Conservation (phyloP, 2,888 invertebrate species). For the Mythimna impura region DNA sequence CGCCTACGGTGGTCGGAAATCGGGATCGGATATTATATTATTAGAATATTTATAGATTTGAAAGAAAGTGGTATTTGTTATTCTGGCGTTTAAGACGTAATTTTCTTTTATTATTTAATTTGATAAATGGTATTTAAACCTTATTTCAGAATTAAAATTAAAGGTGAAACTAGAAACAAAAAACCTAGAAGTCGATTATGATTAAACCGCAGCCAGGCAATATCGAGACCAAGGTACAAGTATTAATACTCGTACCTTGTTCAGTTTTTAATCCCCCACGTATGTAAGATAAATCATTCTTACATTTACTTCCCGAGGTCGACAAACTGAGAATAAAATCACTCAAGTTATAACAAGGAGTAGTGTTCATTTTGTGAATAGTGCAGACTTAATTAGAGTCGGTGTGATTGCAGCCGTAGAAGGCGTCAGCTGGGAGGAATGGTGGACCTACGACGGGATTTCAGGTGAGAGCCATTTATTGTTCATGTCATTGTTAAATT, state of each 20-base stretch:
- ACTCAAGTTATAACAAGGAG: slow-evolving; percentile 54
- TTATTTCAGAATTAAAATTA: slow-evolving; percentile 1
- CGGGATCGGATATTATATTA: too few species aligned
- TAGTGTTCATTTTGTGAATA: slow-evolving; percentile 77
- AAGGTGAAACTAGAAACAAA: neutral
- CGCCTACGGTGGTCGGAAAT: too few species aligned
- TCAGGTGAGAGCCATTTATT: slow-evolving; percentile 93
- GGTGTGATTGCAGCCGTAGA: slow-evolving; percentile 92
- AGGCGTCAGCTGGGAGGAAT: slow-evolving; percentile 97
- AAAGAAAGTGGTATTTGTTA: slow-evolving; percentile 46
- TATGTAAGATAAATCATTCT: slow-evolving; percentile 45
- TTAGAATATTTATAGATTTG: neutral
- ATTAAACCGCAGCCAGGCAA: slow-evolving; percentile 32
- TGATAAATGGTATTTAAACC: slow-evolving; percentile 9
- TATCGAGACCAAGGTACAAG: slow-evolving; percentile 15
- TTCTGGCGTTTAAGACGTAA: slow-evolving; percentile 5
- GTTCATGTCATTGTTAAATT: slow-evolving; percentile 59
- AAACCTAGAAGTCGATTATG: slow-evolving; percentile 31
- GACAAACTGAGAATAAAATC: slow-evolving; percentile 60
- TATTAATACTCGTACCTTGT: slow-evolving; percentile 25
- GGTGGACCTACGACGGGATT: slow-evolving; percentile 99
- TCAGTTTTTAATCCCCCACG: slow-evolving; percentile 46
- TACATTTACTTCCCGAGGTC: slow-evolving; percentile 40
- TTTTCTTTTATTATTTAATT: slow-evolving; percentile 13
- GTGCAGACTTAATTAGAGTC: slow-evolving; percentile 85